These are phyloP conservation scores for Pseudococcus jackbeardsleyi DNA, from an alignment of 2,888 invertebrate genomes.

Conservation along the genomic window DNA sequence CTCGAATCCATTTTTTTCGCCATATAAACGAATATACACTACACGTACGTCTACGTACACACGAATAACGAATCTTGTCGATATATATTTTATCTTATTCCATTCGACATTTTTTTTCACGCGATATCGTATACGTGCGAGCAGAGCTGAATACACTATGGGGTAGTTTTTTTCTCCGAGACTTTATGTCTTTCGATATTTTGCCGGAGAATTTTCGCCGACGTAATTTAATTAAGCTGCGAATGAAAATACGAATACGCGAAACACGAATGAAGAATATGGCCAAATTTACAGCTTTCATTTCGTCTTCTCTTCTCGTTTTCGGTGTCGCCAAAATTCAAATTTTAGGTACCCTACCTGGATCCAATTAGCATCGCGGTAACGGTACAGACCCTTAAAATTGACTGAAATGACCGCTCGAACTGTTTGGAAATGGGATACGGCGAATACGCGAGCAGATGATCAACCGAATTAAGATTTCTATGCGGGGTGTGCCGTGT, in stretches of 20 bases:
- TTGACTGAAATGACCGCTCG: neutral
- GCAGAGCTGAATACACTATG: neutral
- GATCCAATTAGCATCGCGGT: no score
- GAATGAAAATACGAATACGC: neutral
- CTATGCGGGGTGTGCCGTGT: neutral
- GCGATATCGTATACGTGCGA: neutral
- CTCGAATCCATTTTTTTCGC: constrained; percentile 11
- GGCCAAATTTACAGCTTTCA: neutral
- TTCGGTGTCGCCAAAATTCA: no score
- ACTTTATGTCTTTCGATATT: constrained; percentile 25
- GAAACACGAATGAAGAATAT: neutral
- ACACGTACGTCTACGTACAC: no score
- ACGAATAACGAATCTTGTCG: neutral
- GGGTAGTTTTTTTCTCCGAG: neutral
- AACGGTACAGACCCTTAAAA: neutral
- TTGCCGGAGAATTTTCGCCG: neutral
- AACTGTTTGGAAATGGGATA: neutral
- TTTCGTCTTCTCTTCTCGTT: neutral
- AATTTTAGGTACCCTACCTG: no score
- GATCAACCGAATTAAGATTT: neutral
- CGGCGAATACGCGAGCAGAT: neutral
- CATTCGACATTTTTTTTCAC: neutral
- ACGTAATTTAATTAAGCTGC: neutral
- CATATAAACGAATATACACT: neutral
- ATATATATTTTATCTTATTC: neutral